These are phyloP conservation scores for Dugesia japonica DNA, from an alignment of 2,888 invertebrate genomes.

Conservation along the genomic window DNA sequence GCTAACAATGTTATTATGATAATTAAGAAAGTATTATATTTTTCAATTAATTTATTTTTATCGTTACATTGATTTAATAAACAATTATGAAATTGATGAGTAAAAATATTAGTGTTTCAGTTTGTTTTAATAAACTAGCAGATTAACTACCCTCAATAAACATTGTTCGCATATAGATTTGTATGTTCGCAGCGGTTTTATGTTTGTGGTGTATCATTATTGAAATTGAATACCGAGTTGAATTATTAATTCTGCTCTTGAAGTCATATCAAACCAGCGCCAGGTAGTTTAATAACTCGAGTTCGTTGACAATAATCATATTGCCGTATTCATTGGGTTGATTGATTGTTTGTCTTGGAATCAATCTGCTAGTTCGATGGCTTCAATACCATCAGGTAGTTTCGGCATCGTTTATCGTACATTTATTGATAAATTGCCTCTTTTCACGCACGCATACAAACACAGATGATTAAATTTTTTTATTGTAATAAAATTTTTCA, in stretches of 20 bases:
- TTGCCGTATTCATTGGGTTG: conserved; percentile 2
- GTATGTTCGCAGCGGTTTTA: background rate
- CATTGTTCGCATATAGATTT: conserved; percentile 14
- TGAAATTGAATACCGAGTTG: conserved; percentile 20
- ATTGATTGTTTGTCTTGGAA: background rate
- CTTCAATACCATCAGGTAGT: background rate
- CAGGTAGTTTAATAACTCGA: background rate
- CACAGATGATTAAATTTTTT: background rate
- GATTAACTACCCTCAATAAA: conserved; percentile 7
- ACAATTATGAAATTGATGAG: conserved; percentile 14
- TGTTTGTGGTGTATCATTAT: conserved; percentile 6
- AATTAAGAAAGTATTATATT: background rate
- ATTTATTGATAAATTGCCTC: conserved; percentile 14
- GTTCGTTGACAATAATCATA: conserved; percentile 20
- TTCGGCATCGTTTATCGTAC: conserved; percentile 20
- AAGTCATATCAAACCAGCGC: background rate
- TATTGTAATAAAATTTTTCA: background rate
- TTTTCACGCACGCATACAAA: conserved; percentile 1
- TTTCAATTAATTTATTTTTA: conserved; percentile 10
- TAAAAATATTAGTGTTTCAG: conserved; percentile 16
- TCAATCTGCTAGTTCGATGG: conserved; percentile 7
- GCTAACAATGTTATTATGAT: no score
- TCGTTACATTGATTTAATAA: conserved; percentile 6
- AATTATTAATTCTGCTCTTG: conserved; percentile 7
- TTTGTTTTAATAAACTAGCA: background rate